phyloP scores from a whole-genome alignment of 2,797 vertebrate genomes.

The Pangasius krempfi region DNA sequence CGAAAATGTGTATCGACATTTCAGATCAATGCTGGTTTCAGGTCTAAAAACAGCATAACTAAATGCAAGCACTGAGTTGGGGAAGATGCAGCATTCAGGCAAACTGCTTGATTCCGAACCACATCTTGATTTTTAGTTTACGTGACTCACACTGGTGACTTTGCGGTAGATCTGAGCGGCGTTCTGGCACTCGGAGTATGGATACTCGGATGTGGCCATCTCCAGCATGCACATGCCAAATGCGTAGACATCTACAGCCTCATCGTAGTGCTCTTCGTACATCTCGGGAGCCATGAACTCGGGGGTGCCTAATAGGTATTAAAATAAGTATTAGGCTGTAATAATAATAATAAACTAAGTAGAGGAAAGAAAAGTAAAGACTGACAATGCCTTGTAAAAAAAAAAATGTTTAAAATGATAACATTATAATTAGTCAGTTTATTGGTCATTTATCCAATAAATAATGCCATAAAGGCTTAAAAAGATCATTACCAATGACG shows the following conservation, averaged over 20 bases:
- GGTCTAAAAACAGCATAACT: not conserved
- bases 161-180: slow-evolving; percentile 99
- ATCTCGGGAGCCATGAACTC: slow-evolving; percentile 99
- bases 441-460: not conserved
- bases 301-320: slow-evolving; percentile 83
- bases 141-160: slow-evolving; percentile 95
- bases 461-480: not conserved
- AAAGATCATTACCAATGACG: slow-evolving; percentile 87
- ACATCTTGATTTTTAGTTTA: too few species aligned
- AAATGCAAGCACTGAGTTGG: not conserved
- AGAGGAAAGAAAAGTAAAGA: not conserved
- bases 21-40: not conserved
- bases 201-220: slow-evolving; percentile 99
- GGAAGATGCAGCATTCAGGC: not conserved
- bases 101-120: not conserved
- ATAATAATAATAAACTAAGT: not conserved
- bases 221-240: slow-evolving; percentile 99
- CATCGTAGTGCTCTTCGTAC: slow-evolving; percentile 98
- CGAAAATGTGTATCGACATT: slow-evolving; percentile 5
- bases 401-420: not conserved
- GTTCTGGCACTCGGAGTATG: slow-evolving; percentile 98
- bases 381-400: not conserved
- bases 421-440: too few species aligned
- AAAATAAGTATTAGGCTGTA: not conserved
- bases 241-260: slow-evolving; percentile 95